Base-by-base conservation (phyloP, 30 jellyfish, hydroid and myxozoan species). In the Nemopilema nomurai region DNA sequence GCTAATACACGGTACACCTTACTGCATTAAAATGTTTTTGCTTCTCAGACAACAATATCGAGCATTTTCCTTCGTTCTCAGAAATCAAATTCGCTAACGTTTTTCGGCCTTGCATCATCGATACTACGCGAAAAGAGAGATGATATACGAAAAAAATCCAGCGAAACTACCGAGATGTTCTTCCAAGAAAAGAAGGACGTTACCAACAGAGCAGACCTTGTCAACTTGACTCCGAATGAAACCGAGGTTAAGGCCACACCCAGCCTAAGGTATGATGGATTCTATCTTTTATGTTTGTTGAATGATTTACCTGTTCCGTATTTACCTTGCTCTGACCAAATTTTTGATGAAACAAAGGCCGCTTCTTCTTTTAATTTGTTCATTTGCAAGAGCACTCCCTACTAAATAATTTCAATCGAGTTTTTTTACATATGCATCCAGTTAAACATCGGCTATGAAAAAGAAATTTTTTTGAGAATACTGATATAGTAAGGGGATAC, bases 121-220 rank as follows among this genome's bases (percentile, higher is more conserved):
- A 65, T 70, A 27, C 80, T 83, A 27, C 92, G 86, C 16, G 83
- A 83, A 49, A 62, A 80, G 41, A 83, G 27, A 31, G 65, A 64
- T 24, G 17, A 20, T 1, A 18, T 72, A 20, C 76, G 24, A 16
- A 29, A 1, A 28, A 41, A 70, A 31, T 28, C 21, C 0, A 51
- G 28, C 0, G 77, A 1, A 16, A 25, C 20, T 3, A 31, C 30
- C 23, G 81, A 71, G 28, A 8, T 16, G 0, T 22, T 9, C 20
- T 28, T 71, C 32, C 57, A 83, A 72, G 82, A n/a, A 17, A 25
- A 53, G 19, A 86, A 71, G 31, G 25, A 26, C 13, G 21, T 83
- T 29, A 33, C 16, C 21, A 79, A 23, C 1, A 62, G 31, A 8
- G 64, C 57, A 29, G 41, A 57, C 29, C 13, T 27, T 64, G 71